Conservation (phyloP, 2,888 invertebrate species). For the Aquatica leii region DNA sequence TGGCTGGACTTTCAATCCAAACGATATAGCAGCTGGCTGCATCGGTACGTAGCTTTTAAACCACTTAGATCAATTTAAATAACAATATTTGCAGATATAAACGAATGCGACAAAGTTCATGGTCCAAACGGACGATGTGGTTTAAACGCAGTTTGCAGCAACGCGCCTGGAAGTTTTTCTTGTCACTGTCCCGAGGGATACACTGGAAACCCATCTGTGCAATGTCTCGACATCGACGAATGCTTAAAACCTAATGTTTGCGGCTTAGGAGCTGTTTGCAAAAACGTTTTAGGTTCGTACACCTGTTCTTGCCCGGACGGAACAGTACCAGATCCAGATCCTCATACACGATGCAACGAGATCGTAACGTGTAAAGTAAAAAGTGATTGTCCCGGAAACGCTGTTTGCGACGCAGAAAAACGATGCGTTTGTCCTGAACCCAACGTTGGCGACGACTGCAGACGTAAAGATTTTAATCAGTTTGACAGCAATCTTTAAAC, state of each 20-base stretch:
- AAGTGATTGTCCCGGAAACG: conserved; percentile 88
- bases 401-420: conserved; percentile 79
- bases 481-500: too few species aligned
- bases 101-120: conserved; percentile 84
- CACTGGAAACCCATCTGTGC: conserved; percentile 83
- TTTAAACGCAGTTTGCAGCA: conserved; percentile 81
- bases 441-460: conserved; percentile 89
- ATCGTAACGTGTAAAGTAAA: conserved; percentile 79
- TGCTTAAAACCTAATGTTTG: conserved; percentile 76
- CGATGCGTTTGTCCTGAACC: conserved; percentile 91
- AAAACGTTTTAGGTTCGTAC: conserved; percentile 80
- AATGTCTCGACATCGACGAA: conserved; percentile 86
- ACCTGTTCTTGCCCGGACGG: conserved; percentile 84
- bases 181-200: conserved; percentile 87
- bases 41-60: conserved; percentile 64
- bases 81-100: conserved; percentile 73
- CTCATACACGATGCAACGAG: conserved; percentile 81
- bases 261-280: conserved; percentile 82
- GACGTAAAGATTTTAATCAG: conserved; percentile 71
- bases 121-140: conserved; percentile 86
- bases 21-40: conserved; percentile 88
- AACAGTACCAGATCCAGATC: conserved; percentile 84
- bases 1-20: conserved; percentile 92
- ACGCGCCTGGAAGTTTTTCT: conserved; percentile 79
- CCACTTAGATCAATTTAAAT: neutral